Conservation (phyloP, 2,797 vertebrate species). For the Acanthurus tractus region DNA sequence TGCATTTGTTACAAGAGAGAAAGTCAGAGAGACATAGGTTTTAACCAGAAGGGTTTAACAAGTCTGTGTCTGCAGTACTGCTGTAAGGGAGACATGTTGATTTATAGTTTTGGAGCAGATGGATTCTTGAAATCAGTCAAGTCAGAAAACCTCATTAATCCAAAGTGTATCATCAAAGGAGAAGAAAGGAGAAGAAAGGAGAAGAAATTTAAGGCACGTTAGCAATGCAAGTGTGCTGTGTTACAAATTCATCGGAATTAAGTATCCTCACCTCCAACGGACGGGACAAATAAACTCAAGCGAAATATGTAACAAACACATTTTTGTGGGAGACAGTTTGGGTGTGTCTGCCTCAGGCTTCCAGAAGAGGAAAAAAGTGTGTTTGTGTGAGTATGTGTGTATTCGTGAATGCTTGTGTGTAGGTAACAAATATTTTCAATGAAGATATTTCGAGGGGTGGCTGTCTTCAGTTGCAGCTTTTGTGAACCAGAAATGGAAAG, state of each 20-base stretch:
- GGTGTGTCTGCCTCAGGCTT: constrained; percentile 1
- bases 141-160: constrained; percentile 22
- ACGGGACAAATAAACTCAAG: constrained; percentile 2
- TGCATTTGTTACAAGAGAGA: constrained; percentile 44
- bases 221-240: background rate
- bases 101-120: constrained; percentile 15
- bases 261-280: background rate
- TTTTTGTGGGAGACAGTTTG: constrained; percentile 20
- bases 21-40: constrained; percentile 25
- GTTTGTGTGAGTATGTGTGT: background rate
- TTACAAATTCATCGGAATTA: background rate
- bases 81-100: constrained; percentile 2
- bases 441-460: no score
- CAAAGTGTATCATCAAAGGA: constrained; percentile 2
- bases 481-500: no score
- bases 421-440: no score
- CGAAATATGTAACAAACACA: background rate
- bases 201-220: no score
- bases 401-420: background rate
- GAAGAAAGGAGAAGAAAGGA: no score
- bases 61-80: background rate
- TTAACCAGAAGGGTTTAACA: constrained; percentile 8
- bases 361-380: background rate
- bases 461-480: no score
- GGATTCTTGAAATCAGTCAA: no score